Conservation (phyloP, 2,797 vertebrate species). For the Mionectes olivaceus region DNA sequence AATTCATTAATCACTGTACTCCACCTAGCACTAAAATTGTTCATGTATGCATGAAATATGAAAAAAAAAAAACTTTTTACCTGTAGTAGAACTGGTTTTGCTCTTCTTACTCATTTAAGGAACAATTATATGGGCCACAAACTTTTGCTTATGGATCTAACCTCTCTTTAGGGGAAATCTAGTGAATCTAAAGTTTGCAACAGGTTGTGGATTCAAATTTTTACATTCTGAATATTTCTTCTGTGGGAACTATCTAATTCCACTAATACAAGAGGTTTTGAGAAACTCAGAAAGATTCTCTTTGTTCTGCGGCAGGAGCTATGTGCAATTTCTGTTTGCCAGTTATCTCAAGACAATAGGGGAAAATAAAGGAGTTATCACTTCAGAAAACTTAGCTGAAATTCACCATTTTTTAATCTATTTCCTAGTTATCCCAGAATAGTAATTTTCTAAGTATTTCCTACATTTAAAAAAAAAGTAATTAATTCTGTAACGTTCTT, state of each 20-base stretch:
- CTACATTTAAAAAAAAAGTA: neutral
- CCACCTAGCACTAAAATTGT: neutral
- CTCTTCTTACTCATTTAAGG: neutral
- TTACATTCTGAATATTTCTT: neutral
- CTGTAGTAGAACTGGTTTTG: neutral
- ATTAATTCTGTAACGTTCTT: neutral
- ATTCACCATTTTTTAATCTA: neutral
- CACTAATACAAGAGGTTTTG: neutral
- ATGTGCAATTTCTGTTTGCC: neutral
- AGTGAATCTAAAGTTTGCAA: neutral
- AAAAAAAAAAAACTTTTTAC: neutral
- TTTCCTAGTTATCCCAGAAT: neutral
- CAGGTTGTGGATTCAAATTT: neutral
- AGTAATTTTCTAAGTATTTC: neutral
- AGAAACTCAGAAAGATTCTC: neutral
- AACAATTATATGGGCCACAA: neutral
- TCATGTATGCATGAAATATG: neutral
- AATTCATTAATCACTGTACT: slow-evolving; percentile 11
- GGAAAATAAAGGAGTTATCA: neutral
- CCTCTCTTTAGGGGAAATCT: neutral
- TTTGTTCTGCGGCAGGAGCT: neutral
- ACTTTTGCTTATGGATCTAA: neutral
- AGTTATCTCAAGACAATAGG: neutral
- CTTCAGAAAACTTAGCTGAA: neutral
- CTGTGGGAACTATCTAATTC: neutral